Evolutionary conservation across 2,888 invertebrate species (phyloP).

Genomic region (Pterostichus madidus): DNA sequence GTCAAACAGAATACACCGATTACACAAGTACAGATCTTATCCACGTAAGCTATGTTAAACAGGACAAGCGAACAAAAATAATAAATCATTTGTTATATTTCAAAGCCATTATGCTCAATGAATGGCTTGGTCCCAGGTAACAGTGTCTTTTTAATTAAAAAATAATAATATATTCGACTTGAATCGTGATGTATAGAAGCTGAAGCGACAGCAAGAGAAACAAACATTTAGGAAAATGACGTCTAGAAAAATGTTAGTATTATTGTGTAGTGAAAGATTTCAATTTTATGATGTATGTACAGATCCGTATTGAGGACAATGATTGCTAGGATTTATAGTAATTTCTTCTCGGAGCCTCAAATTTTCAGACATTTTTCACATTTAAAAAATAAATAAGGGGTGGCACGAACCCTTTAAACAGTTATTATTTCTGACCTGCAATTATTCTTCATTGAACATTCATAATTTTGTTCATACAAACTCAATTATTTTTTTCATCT

Average conservation of each 20-base stretch:
- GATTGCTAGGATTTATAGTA: too few species aligned
- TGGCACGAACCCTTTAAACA: too few species aligned
- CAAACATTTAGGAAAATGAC: neutral
- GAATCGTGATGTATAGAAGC: neutral
- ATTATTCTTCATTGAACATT: too few species aligned
- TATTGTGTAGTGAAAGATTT: neutral
- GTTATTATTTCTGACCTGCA: too few species aligned
- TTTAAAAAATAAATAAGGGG: too few species aligned
- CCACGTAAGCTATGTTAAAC: neutral
- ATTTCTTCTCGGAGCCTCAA: neutral
- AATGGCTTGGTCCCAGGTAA: constrained; percentile 58
- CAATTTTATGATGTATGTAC: neutral
- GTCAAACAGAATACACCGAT: constrained; percentile 8
- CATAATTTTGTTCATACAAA: too few species aligned
- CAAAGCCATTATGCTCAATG: neutral
- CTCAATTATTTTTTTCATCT: too few species aligned
- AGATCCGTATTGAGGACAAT: neutral
- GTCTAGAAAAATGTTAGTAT: neutral
- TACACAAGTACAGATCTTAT: neutral
- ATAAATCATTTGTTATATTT: neutral
- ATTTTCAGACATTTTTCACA: neutral
- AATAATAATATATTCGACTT: neutral
- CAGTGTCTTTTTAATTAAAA: neutral
- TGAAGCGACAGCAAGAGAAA: neutral
- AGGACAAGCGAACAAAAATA: neutral